A percentile compares a stretch with the other conserved stretches of the same genome.
phyloP scores from a whole-genome alignment of 2,797 vertebrate genomes.

The Argyrosomus regius region DNA sequence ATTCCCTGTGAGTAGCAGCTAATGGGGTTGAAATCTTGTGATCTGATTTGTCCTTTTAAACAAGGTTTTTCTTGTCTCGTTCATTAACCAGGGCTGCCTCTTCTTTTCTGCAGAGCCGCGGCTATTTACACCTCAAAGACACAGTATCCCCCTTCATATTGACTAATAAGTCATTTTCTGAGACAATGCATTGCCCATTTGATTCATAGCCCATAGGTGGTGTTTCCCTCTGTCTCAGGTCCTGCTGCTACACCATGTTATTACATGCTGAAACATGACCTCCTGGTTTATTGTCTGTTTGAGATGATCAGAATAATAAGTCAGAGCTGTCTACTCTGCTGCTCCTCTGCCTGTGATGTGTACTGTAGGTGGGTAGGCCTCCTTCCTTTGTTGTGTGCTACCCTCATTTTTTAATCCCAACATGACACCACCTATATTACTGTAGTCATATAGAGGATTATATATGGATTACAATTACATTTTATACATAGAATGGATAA shows the following conservation, averaged over 20 bases:
- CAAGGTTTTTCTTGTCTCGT: constrained; percentile 86
- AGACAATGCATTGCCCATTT: constrained; percentile 77
- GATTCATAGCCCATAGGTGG: constrained; percentile 80
- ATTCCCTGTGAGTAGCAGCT: constrained; percentile 85
- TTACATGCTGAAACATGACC: constrained; percentile 82
- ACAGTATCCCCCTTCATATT: constrained; percentile 82
- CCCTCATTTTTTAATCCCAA: constrained; percentile 34
- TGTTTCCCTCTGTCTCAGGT: constrained; percentile 74
- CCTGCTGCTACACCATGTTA: constrained; percentile 78
- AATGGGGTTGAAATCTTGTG: constrained; percentile 89
- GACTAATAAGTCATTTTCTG: constrained; percentile 85
- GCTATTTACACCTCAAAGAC: constrained; percentile 83
- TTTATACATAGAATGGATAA: constrained; percentile 10
- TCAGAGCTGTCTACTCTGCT: constrained; percentile 77
- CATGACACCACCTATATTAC: constrained; percentile 33
- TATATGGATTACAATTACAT: background rate
- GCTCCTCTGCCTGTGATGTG: constrained; percentile 68
- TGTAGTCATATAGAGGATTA: constrained; percentile 9
- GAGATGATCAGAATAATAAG: constrained; percentile 86
- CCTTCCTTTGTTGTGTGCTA: constrained; percentile 46
- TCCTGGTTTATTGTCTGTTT: constrained; percentile 83
- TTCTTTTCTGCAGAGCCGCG: constrained; percentile 65
- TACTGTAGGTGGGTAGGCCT: constrained; percentile 49
- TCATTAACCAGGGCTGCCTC: constrained; percentile 82
- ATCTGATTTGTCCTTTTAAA: constrained; percentile 90